Conservation (phyloP, 1,140 invertebrate genomes). For the Anoplophora glabripennis region DNA sequence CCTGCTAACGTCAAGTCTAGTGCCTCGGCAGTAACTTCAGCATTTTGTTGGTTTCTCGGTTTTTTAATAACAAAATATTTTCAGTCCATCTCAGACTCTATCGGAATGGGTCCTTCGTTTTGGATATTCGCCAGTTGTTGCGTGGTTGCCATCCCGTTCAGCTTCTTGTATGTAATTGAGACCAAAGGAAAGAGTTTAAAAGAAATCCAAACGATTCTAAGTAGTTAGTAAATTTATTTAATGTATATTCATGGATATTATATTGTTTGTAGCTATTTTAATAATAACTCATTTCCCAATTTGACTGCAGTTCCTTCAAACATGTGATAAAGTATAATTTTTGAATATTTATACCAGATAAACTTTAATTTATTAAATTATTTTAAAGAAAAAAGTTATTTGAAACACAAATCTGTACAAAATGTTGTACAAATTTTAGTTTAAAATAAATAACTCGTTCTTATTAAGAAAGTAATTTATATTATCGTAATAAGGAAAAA, state of each 20-base stretch:
- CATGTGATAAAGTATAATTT: too few relatives aligned
- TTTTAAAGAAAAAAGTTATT: too few relatives aligned
- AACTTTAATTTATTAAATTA: too few relatives aligned
- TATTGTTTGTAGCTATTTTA: slow-evolving; percentile 1
- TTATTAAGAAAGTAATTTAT: too few relatives aligned
- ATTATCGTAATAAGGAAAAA: too few relatives aligned
- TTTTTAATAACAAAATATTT: slow-evolving; percentile 82
- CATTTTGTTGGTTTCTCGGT: slow-evolving; percentile 72
- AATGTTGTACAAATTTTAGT: too few relatives aligned
- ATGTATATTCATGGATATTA: slow-evolving; percentile 8
- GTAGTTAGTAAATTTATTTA: slow-evolving; percentile 12
- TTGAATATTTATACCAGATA: too few relatives aligned
- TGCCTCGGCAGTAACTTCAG: slow-evolving; percentile 70
- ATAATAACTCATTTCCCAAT: too few relatives aligned
- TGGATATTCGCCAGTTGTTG: slow-evolving; percentile 75
- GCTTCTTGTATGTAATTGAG: slow-evolving; percentile 49
- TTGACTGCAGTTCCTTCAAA: too few relatives aligned
- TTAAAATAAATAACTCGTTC: too few relatives aligned
- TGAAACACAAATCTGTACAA: too few relatives aligned
- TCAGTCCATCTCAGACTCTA: slow-evolving; percentile 53
- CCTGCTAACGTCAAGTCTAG: slow-evolving; percentile 70
- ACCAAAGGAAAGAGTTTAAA: slow-evolving; percentile 32
- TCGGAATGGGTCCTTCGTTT: slow-evolving; percentile 70
- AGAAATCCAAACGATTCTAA: slow-evolving; percentile 26
- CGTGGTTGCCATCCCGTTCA: slow-evolving; percentile 55